A percentile compares a stretch with the other conserved stretches of the same genome.
Conservation (phyloP, 2,888 invertebrate species). For the Lepidocyrtinus sp. region DNA sequence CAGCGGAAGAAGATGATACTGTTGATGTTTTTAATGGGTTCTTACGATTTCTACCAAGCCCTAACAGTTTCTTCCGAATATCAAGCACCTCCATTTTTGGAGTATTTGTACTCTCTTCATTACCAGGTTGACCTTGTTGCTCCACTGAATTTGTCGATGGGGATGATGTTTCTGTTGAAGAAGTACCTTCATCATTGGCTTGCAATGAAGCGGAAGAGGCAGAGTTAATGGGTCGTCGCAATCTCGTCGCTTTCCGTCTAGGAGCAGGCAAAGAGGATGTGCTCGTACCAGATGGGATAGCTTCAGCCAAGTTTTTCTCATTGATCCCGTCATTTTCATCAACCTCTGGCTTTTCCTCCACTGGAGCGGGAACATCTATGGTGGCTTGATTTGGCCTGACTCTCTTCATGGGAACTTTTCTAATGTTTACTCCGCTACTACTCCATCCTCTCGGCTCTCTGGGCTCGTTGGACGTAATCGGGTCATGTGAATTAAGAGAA, state of each 20-base stretch:
- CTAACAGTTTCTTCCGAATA: not conserved
- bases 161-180: not conserved
- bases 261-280: not conserved
- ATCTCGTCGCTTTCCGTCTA: conserved; percentile 2
- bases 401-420: conserved; percentile 38
- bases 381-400: not conserved
- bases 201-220: not conserved
- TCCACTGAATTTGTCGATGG: not conserved
- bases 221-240: conserved; percentile 32
- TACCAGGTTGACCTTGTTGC: not conserved
- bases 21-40: not conserved
- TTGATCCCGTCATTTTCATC: not conserved
- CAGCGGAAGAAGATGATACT: not conserved
- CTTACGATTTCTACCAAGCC: not conserved
- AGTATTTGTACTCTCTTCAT: not conserved
- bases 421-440: conserved; percentile 22
- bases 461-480: not conserved
- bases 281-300: not conserved
- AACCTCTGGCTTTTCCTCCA: not conserved
- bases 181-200: not conserved
- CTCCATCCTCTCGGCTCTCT: not conserved
- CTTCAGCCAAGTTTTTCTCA: not conserved
- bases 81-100: not conserved
- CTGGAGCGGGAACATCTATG: not conserved
- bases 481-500: not conserved